Evolutionary conservation across 2,888 invertebrate species (phyloP), one percentile per base, ranked within the genome.

Genomic region (Conops quadrifasciatus): DNA sequence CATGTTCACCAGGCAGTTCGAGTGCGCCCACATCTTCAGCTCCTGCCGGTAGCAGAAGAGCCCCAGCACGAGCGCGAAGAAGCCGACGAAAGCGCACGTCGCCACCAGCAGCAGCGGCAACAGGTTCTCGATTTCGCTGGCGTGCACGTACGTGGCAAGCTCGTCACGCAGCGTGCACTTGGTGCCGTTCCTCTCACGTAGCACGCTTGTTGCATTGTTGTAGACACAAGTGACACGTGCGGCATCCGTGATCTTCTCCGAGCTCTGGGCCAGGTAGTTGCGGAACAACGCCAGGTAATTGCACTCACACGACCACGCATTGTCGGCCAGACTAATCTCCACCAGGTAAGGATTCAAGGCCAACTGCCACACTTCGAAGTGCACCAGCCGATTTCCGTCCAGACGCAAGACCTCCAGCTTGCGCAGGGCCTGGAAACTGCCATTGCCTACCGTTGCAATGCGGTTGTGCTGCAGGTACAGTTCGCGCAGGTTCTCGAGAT

Each of bases 271-370:
- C 81, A 95, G 89, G 91, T 94, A 96, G 78, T 89, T 90, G 79
- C 93, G 90, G 82, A 93, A 93, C 82, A 91, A 90, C 78, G 92
- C 91, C 80, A 95, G 87, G 85, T 93, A 95, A 78, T 90, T 90
- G 87, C 96, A 97, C 83, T 95, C 94, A 86, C 96, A 96, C 75
- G 93, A 93, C 96, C 96, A 96, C 65, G 93, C 92, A 85, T 96
- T 96, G 79, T 91, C 91, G 71, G 92, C 90, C 75, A 96, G 88
- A 69, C 92, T 92, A 79, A 96, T 92, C 86, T 93, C 93, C n/a
- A 93, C 92, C 81, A 96, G 89, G 87, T 94, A 94, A 26, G 94
- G 93, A 87, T 95, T 95, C 79, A 90, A 87, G 73, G 91, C 89
- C 82, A 96, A 90, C 84, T 93, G 93, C 94, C 95, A 95, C 78